Conservation (phyloP, 2,113 vertebrate genomes). For the Asarcornis scutulata region DNA sequence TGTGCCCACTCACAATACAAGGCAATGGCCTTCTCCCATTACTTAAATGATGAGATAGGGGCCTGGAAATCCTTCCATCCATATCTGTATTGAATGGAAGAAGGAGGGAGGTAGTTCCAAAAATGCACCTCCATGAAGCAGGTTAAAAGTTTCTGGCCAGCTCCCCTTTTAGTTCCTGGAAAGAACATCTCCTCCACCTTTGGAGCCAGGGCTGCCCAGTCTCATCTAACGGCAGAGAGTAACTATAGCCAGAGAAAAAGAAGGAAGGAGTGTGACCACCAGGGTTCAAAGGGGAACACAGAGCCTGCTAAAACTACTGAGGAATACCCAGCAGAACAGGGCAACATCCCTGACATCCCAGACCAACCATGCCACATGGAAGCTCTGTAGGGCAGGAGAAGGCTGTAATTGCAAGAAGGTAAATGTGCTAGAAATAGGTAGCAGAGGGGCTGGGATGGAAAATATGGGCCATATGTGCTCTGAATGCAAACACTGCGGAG, state of each 20-base stretch:
- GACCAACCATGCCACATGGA: rapidly evolving
- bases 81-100: neutral
- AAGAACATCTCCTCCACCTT: neutral
- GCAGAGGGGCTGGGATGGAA: neutral
- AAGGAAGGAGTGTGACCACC: neutral
- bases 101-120: neutral
- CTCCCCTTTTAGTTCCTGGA: neutral
- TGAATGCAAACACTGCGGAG: rapidly evolving
- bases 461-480: neutral
- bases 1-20: too few relatives aligned
- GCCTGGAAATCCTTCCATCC: neutral
- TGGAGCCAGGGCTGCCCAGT: neutral
- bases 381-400: neutral
- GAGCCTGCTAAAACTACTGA: neutral
- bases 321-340: neutral
- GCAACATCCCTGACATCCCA: rapidly evolving
- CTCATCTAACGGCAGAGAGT: neutral
- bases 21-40: neutral
- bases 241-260: neutral
- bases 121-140: neutral
- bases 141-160: neutral
- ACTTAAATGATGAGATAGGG: neutral
- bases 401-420: neutral
- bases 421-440: neutral
- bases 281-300: neutral